phyloP scores from a whole-genome alignment of 2,888 invertebrate species.

The Venustoraphidia nigricollis region DNA sequence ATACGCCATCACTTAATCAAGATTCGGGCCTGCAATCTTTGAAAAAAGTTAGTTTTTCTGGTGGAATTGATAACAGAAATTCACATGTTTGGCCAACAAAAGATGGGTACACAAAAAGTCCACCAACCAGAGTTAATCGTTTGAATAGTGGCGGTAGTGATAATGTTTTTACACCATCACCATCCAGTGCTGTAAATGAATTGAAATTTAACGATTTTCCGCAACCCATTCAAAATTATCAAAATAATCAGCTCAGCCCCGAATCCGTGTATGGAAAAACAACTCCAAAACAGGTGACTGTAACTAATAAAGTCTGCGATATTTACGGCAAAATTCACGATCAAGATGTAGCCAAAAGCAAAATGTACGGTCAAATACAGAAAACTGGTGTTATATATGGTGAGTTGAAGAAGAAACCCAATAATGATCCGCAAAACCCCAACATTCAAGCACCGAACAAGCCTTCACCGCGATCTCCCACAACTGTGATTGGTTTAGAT shows the following conservation, averaged over 20 bases:
- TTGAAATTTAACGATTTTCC: background rate
- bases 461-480: too few relatives aligned
- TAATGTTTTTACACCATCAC: constrained; percentile 22
- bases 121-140: constrained; percentile 22
- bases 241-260: background rate
- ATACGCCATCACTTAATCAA: constrained; percentile 13
- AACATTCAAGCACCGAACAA: too few relatives aligned
- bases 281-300: constrained; percentile 17
- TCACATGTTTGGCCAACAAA: constrained; percentile 30
- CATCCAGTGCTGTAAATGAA: constrained; percentile 3
- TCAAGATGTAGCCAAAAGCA: constrained; percentile 9
- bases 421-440: constrained; percentile 6
- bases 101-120: constrained; percentile 27
- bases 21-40: constrained; percentile 22
- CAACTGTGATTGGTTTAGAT: too few relatives aligned
- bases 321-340: constrained; percentile 29
- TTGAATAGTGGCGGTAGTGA: constrained; percentile 17
- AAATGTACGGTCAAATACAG: constrained; percentile 13
- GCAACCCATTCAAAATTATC: background rate
- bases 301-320: constrained; percentile 26
- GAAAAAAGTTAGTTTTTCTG: constrained; percentile 36
- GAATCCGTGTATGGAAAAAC: constrained; percentile 16
- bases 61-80: constrained; percentile 15
- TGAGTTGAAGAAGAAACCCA: constrained; percentile 19
- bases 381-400: constrained; percentile 24